A percentile compares a stretch with the other conserved stretches of the same genome.
Evolutionary conservation across 2,797 vertebrate species (phyloP).

Genomic region (Neomorphus geoffroyi): DNA sequence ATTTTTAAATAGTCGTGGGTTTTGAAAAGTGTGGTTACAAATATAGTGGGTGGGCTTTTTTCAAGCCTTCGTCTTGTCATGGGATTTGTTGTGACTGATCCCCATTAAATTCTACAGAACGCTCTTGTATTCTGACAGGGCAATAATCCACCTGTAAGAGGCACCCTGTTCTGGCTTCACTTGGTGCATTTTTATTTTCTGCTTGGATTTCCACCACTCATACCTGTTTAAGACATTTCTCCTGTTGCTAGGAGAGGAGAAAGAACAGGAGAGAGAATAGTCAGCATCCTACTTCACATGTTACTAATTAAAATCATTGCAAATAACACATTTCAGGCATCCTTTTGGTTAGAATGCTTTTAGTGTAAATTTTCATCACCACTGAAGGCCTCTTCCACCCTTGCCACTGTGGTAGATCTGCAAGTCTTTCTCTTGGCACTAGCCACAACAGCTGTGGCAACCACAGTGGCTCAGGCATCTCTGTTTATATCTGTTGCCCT

Average conservation of each 20-base stretch:
- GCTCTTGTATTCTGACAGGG: neutral
- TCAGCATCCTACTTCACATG: neutral
- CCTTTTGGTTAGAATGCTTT: neutral
- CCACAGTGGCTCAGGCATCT: neutral
- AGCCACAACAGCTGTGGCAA: neutral
- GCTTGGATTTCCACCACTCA: neutral
- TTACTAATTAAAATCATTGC: neutral
- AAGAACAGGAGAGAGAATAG: neutral
- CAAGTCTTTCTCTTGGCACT: neutral
- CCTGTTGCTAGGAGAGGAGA: neutral
- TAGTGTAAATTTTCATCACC: neutral
- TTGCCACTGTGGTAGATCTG: neutral
- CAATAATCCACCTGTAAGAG: neutral
- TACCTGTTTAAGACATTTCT: neutral
- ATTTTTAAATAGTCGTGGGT: neutral
- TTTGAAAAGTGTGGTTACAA: neutral
- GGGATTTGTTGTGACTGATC: neutral
- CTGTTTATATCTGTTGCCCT: neutral
- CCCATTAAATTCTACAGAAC: neutral
- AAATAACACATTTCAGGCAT: neutral
- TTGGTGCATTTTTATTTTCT: slow-evolving; percentile 7
- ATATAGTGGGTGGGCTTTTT: neutral
- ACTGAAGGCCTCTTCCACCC: neutral
- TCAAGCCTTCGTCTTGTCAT: neutral
- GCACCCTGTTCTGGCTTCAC: neutral